These are phyloP conservation scores for Corythaixoides concolor DNA, from an alignment of 2,113 vertebrate genomes.

Conservation along the genomic window DNA sequence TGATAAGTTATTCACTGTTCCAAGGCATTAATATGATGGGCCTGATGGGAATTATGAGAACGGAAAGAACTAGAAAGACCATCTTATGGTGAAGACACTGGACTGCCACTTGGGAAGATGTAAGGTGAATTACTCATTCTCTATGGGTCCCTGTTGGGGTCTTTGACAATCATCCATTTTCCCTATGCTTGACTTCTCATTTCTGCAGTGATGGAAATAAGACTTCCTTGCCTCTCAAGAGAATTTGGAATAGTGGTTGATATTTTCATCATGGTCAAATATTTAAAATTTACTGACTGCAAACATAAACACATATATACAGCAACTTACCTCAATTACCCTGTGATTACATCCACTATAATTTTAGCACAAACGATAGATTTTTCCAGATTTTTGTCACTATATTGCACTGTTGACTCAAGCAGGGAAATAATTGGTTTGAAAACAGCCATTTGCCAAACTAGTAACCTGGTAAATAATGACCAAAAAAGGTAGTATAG, in stretches of 20 bases:
- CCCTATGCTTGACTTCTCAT: not conserved
- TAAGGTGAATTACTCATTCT: not conserved
- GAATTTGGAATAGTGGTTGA: not conserved
- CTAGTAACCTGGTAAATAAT: not conserved
- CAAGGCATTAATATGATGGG: not conserved
- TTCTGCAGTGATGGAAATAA: not conserved
- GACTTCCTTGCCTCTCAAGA: not conserved
- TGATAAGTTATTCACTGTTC: not conserved
- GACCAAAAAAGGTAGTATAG: not conserved
- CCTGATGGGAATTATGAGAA: not conserved
- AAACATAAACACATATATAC: not conserved
- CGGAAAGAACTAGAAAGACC: not conserved
- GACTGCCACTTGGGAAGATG: not conserved
- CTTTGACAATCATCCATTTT: not conserved
- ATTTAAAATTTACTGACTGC: not conserved
- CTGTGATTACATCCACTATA: not conserved
- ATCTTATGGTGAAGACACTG: not conserved
- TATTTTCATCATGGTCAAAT: not conserved
- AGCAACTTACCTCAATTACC: not conserved
- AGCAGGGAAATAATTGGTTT: not conserved
- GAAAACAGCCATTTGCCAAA: not conserved
- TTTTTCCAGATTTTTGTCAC: not conserved
- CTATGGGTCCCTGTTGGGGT: not conserved
- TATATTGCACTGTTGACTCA: not conserved
- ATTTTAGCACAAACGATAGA: not conserved